Percentiles rank a stretch among this genome's conserved stretches.
Conservation (phyloP, 1,140 invertebrate species). For the Elysia chlorotica region DNA sequence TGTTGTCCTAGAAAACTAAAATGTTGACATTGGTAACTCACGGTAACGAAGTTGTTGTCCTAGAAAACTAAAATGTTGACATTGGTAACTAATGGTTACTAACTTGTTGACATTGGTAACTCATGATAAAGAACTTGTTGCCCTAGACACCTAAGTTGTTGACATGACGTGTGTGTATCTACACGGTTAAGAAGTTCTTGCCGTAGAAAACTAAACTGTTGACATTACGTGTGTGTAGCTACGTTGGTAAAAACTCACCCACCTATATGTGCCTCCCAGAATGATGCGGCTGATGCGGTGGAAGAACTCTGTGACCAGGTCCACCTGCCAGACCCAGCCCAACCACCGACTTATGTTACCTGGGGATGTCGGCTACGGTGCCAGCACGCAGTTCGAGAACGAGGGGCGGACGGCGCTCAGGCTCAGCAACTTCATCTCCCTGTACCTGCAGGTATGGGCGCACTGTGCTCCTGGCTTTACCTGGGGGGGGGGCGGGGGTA, state of each 20-base stretch:
- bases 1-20: no score
- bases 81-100: not conserved
- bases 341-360: constrained; percentile 32
- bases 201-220: not conserved
- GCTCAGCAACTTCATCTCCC: constrained; percentile 41
- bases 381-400: constrained; percentile 87
- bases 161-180: not conserved
- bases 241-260: not conserved
- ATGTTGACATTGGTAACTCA: no score
- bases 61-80: no score
- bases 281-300: constrained; percentile 37
- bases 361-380: constrained; percentile 82
- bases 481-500: no score
- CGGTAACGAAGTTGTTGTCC: no score
- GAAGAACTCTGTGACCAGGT: constrained; percentile 30
- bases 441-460: constrained; percentile 37
- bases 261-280: constrained; percentile 14
- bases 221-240: not conserved
- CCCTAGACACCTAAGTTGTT: not conserved
- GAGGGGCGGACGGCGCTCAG: constrained; percentile 57
- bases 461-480: no score
- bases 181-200: not conserved
- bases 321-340: constrained; percentile 34
- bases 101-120: not conserved
- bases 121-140: not conserved